Conservation (phyloP, 2,888 invertebrate genomes). For the Melanostoma mellinum region DNA sequence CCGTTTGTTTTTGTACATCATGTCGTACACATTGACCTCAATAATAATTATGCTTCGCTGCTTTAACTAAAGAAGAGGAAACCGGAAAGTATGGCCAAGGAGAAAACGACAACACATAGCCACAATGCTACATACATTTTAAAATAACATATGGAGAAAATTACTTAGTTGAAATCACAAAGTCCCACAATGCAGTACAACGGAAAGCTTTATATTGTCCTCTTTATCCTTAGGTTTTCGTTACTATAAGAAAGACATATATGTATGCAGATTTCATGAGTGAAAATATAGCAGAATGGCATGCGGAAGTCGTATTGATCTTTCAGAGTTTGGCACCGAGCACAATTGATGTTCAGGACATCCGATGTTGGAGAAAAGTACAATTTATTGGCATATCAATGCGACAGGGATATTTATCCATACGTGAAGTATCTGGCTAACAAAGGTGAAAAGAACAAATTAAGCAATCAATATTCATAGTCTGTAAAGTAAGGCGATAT, state of each 20-base stretch:
- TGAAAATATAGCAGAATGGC: slow-evolving; percentile 15
- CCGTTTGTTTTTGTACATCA: slow-evolving; percentile 1
- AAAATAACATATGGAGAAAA: slow-evolving; percentile 22
- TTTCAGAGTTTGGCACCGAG: slow-evolving; percentile 23
- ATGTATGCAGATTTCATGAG: slow-evolving; percentile 35
- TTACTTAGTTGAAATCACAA: slow-evolving; percentile 6
- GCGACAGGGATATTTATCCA: slow-evolving; percentile 7
- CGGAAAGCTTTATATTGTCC: not conserved
- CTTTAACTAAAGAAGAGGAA: not conserved
- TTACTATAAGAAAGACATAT: not conserved
- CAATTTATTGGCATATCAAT: slow-evolving; percentile 34
- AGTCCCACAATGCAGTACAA: not conserved
- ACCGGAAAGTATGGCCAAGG: not conserved
- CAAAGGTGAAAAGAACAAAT: slow-evolving; percentile 20
- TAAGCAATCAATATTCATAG: slow-evolving; percentile 32
- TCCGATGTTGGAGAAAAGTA: slow-evolving; percentile 1
- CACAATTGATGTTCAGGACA: slow-evolving; percentile 4
- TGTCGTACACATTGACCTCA: slow-evolving; percentile 31
- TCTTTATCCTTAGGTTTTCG: slow-evolving; percentile 18
- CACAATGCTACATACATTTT: not conserved
- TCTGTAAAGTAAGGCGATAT: slow-evolving; percentile 23
- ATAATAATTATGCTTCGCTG: slow-evolving; percentile 8
- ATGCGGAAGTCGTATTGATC: slow-evolving; percentile 43
- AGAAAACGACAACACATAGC: slow-evolving; percentile 6
- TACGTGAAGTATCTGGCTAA: slow-evolving; percentile 16